Evolutionary conservation across 1,140 invertebrate species (phyloP).

Genomic region (Aricia agestis): DNA sequence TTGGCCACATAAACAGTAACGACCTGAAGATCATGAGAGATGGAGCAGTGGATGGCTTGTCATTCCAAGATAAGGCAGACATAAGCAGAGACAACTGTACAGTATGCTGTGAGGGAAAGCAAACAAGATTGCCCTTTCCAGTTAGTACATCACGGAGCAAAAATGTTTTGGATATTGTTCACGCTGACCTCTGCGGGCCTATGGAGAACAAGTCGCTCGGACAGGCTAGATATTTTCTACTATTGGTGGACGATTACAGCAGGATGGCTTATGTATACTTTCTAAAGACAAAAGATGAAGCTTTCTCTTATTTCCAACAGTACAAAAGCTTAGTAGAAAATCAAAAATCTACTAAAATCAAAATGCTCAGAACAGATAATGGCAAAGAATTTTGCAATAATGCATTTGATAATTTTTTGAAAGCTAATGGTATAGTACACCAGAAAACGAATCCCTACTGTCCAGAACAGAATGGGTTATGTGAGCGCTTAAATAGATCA

Average conservation of each 20-base stretch:
- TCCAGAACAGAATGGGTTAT: conserved; percentile 10
- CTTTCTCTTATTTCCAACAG: conserved; percentile 28
- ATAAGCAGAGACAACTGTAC: conserved; percentile 23
- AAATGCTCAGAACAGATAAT: conserved; percentile 5
- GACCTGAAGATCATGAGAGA: conserved; percentile 29
- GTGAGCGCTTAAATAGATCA: conserved; percentile 9
- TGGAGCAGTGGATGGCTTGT: conserved; percentile 27
- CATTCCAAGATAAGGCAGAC: conserved; percentile 15
- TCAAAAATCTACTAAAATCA: not conserved
- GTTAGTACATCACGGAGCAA: conserved; percentile 24
- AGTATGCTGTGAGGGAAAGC: conserved; percentile 32
- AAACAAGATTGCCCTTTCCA: conserved; percentile 25
- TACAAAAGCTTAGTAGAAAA: conserved; percentile 28
- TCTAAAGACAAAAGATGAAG: conserved; percentile 27
- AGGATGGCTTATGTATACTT: conserved; percentile 32
- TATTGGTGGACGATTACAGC: conserved; percentile 33
- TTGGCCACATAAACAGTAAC: conserved; percentile 31
- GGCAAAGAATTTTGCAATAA: not conserved
- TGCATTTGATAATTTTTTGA: conserved; percentile 6
- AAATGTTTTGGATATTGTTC: conserved; percentile 27
- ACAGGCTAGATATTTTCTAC: conserved; percentile 24
- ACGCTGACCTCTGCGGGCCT: conserved; percentile 27
- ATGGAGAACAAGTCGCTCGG: conserved; percentile 27
- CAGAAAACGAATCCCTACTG: conserved; percentile 5
- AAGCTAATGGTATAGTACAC: conserved; percentile 7